A percentile compares a stretch with the other conserved stretches of the same genome.
Conservation (phyloP, 2,113 vertebrate genomes). For the Boulengerochromis microlepis region DNA sequence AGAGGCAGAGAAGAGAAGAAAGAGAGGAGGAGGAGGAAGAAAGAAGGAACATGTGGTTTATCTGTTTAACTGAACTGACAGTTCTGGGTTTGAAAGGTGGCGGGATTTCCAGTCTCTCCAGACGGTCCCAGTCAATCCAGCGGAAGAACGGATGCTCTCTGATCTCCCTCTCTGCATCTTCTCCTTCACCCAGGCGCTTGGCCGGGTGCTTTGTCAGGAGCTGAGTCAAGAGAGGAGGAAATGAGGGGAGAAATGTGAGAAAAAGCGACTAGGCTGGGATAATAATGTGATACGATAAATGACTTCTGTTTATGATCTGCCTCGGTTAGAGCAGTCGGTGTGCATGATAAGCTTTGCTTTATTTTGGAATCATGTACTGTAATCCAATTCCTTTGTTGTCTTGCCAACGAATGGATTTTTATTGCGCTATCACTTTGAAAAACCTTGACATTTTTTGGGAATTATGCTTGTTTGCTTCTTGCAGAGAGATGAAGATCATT, state of each 20-base stretch:
- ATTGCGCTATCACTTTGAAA: not conserved
- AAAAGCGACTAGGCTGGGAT: not conserved
- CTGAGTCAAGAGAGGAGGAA: conserved; percentile 49
- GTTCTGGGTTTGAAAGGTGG: conserved; percentile 84
- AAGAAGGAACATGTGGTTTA: not conserved
- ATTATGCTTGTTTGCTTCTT: not conserved
- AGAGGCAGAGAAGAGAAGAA: not conserved
- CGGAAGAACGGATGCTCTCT: conserved; percentile 85
- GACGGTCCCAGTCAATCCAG: conserved; percentile 89
- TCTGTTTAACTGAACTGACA: conserved; percentile 81
- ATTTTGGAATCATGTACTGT: not conserved
- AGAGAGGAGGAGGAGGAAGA: not conserved
- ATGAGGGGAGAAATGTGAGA: not conserved
- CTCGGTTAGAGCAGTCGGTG: not conserved
- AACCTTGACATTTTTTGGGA: not conserved
- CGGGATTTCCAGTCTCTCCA: conserved; percentile 83
- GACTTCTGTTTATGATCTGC: not conserved
- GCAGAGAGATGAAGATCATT: not conserved
- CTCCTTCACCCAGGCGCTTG: conserved; percentile 82
- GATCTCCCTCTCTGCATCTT: conserved; percentile 80
- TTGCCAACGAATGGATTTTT: not conserved
- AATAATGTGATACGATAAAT: not conserved
- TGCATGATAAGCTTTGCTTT: not conserved
- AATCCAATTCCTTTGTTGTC: not conserved
- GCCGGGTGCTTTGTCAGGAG: conserved; percentile 84